Conservation (phyloP, 2,888 invertebrate genomes). For the Netelia melanura region DNA sequence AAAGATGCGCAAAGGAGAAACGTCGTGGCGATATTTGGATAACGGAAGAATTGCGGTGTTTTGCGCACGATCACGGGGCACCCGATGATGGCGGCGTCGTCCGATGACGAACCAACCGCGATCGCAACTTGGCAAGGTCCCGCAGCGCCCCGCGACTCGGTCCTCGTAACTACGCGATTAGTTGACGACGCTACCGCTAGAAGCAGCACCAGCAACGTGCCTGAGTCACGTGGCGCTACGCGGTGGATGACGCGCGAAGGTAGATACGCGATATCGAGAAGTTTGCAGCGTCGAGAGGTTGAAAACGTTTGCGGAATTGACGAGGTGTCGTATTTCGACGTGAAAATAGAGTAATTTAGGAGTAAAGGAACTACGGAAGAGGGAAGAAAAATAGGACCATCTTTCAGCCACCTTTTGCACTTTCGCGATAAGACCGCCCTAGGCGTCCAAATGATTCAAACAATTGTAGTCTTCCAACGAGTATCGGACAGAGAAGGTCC, state of each 20-base stretch:
- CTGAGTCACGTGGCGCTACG: conserved; percentile 29
- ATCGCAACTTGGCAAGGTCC: conserved; percentile 66
- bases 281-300: conserved; percentile 31
- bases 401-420: background rate
- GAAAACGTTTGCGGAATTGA: background rate
- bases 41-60: conserved; percentile 29
- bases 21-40: conserved; percentile 39
- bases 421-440: background rate
- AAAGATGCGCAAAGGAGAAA: conserved; percentile 56
- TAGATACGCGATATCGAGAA: conserved; percentile 33
- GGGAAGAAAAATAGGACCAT: background rate
- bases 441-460: conserved; percentile 11
- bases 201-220: conserved; percentile 57
- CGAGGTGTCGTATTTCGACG: background rate
- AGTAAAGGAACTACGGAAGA: background rate
- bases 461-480: background rate
- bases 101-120: conserved; percentile 57
- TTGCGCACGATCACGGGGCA: conserved; percentile 63
- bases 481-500: background rate
- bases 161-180: conserved; percentile 59
- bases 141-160: conserved; percentile 56
- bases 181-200: conserved; percentile 46
- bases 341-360: background rate
- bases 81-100: conserved; percentile 76
- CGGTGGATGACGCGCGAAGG: conserved; percentile 59